Conservation (phyloP, 2,113 vertebrate species). For the cattle (Bos taurus) region DNA sequence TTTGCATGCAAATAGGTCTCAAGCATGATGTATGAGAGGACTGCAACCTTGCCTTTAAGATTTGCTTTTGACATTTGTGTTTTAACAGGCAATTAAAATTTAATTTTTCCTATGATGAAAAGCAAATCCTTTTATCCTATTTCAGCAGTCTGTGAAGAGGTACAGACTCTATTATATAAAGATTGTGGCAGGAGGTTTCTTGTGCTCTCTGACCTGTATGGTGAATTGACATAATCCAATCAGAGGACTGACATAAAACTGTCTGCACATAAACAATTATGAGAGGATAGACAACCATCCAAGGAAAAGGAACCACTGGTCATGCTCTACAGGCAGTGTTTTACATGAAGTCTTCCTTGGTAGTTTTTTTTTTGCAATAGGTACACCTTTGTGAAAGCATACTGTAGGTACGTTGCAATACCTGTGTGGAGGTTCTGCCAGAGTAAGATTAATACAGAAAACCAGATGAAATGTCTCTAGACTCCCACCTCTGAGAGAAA, state of each 20-base stretch:
- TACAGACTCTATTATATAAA: conserved; percentile 63
- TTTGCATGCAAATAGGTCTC: conserved; percentile 71
- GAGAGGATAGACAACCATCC: neutral
- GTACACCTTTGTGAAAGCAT: neutral
- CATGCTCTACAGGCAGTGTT: neutral
- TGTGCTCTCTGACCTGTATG: conserved; percentile 43
- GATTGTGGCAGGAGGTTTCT: conserved; percentile 66
- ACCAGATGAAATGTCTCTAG: neutral
- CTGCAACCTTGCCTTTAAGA: conserved; percentile 70
- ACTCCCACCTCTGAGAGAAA: neutral
- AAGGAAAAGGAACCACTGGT: neutral
- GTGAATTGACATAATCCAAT: conserved; percentile 55
- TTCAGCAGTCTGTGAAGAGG: conserved; percentile 67
- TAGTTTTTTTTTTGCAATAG: neutral
- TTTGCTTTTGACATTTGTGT: conserved; percentile 82
- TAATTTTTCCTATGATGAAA: conserved; percentile 79
- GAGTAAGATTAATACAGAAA: neutral
- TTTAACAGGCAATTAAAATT: conserved; percentile 83
- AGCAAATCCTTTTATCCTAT: conserved; percentile 80
- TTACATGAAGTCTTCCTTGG: neutral
- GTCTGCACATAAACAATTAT: neutral
- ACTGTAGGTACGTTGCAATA: neutral
- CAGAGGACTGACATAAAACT: conserved; percentile 28
- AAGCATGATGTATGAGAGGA: conserved; percentile 62
- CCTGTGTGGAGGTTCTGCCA: neutral